A percentile compares a stretch with the other conserved stretches of the same genome.
phyloP scores from a whole-genome alignment of 2,888 invertebrate genomes.

The Peribatodes rhomboidaria region DNA sequence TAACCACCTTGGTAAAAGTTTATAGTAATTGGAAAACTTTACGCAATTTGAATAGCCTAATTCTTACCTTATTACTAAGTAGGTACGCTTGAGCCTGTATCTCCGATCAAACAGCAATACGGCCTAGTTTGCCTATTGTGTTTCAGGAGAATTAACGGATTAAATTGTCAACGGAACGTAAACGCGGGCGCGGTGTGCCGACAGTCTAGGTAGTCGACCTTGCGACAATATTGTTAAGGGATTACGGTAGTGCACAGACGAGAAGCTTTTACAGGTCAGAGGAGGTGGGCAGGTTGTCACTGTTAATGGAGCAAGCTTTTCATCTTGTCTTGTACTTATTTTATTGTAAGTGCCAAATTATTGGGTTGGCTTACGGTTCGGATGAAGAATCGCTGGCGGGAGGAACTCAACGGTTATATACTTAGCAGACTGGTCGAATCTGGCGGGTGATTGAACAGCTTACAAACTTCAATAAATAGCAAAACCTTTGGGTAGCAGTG shows the following conservation, averaged over 20 bases:
- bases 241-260: conserved; percentile 18
- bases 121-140: conserved; percentile 51
- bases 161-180: conserved; percentile 51
- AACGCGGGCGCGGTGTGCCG: conserved; percentile 26
- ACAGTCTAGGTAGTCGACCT: conserved; percentile 25
- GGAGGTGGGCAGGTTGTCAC: conserved; percentile 1
- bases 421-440: too few species aligned
- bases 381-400: too few species aligned
- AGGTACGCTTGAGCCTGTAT: not conserved
- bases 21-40: too few species aligned
- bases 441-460: too few species aligned
- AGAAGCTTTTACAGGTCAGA: conserved; percentile 27
- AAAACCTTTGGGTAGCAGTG: too few species aligned
- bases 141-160: conserved; percentile 53
- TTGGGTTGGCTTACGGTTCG: not conserved
- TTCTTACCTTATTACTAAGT: too few species aligned
- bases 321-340: not conserved
- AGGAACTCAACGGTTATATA: too few species aligned
- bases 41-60: too few species aligned
- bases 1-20: too few species aligned
- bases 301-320: conserved; percentile 13
- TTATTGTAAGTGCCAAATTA: not conserved
- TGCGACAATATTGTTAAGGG: conserved; percentile 39
- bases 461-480: too few species aligned
- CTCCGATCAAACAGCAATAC: conserved; percentile 27